phyloP scores from a whole-genome alignment of 2,888 invertebrate species.

The Protophormia terraenovae region DNA sequence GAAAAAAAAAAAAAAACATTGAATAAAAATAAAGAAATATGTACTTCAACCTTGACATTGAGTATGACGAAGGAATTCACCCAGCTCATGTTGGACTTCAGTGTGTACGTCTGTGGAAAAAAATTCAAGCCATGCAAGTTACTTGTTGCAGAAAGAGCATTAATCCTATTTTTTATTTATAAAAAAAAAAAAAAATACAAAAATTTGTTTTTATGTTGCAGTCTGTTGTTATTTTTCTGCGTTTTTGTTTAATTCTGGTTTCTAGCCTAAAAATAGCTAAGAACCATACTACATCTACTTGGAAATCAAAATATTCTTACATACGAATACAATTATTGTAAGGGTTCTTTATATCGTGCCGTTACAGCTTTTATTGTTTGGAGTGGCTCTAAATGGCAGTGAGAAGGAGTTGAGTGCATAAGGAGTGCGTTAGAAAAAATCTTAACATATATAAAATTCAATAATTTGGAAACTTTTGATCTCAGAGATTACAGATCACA shows the following conservation, averaged over 20 bases:
- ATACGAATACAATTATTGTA: background rate
- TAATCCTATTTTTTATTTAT: background rate
- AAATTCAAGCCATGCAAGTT: background rate
- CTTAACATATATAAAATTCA: no score
- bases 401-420: no score
- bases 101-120: background rate
- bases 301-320: background rate
- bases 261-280: constrained; percentile 41
- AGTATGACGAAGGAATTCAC: background rate
- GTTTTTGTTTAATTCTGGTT: constrained; percentile 28
- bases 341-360: background rate
- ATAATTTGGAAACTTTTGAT: no score
- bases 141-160: background rate
- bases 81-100: background rate
- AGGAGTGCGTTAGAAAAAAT: no score
- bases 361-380: background rate
- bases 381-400: background rate
- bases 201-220: constrained; percentile 7
- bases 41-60: constrained; percentile 47
- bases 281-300: background rate
- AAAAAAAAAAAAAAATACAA: background rate
- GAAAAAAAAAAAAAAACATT: background rate
- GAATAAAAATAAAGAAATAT: background rate
- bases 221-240: background rate
- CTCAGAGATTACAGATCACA: no score